These are phyloP conservation scores for Eurystomus glaucurus DNA, from an alignment of 2,797 vertebrate genomes.

Conservation along the genomic window DNA sequence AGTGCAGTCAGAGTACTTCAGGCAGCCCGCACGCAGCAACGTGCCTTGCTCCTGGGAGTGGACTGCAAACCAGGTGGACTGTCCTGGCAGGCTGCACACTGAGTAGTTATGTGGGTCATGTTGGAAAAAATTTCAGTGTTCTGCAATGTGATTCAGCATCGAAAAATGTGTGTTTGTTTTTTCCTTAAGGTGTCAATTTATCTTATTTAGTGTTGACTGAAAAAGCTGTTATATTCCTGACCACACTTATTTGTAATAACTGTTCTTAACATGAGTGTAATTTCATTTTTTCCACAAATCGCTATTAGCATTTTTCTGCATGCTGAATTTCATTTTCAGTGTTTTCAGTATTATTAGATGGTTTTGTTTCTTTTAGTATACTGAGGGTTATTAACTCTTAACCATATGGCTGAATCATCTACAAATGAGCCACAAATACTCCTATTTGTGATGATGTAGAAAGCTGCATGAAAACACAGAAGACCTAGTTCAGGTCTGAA, in stretches of 20 bases:
- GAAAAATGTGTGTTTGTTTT: slow-evolving; percentile 23
- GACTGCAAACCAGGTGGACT: not conserved
- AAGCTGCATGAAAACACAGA: not conserved
- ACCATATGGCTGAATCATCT: not conserved
- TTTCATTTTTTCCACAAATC: not conserved
- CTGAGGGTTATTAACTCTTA: not conserved
- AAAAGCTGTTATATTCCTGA: slow-evolving; percentile 35
- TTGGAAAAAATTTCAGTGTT: not conserved
- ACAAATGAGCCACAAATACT: not conserved
- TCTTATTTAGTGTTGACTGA: slow-evolving; percentile 1
- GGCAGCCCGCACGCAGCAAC: not conserved
- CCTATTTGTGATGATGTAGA: not conserved
- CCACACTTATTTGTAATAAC: not conserved
- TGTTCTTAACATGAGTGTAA: not conserved
- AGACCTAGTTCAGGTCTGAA: not conserved
- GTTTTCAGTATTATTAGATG: not conserved
- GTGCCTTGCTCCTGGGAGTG: not conserved
- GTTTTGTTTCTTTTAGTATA: not conserved
- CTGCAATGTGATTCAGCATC: not conserved
- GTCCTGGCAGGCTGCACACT: not conserved
- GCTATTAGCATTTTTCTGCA: not conserved
- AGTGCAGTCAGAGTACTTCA: not conserved
- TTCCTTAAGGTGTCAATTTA: slow-evolving; percentile 14
- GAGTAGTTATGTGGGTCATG: not conserved
- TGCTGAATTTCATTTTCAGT: not conserved